phyloP scores from a whole-genome alignment of 2,888 invertebrate genomes.

The Ornithoptera alexandrae region DNA sequence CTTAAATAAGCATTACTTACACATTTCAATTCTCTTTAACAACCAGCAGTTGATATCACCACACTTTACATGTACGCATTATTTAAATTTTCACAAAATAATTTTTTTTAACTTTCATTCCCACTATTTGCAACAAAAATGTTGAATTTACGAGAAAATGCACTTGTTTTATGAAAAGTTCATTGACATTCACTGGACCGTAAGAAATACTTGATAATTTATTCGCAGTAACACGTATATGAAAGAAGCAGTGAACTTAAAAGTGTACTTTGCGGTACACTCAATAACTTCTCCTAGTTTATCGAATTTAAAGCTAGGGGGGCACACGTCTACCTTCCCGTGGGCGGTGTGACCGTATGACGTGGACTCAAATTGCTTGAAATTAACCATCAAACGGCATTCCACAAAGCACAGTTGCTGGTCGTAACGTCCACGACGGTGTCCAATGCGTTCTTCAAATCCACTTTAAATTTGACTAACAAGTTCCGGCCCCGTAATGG shows the following conservation, averaged over 20 bases:
- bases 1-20: slow-evolving; percentile 46
- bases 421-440: slow-evolving; percentile 35
- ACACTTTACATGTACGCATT: slow-evolving; percentile 6
- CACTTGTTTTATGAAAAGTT: slow-evolving; percentile 34
- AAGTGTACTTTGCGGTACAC: slow-evolving; percentile 51
- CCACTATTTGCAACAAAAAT: slow-evolving; percentile 3
- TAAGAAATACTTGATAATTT: slow-evolving; percentile 34
- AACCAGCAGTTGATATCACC: slow-evolving; percentile 7
- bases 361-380: slow-evolving; percentile 54
- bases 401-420: slow-evolving; percentile 34
- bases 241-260: slow-evolving; percentile 43
- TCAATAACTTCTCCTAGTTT: slow-evolving; percentile 51
- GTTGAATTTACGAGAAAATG: slow-evolving; percentile 42
- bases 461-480: slow-evolving; percentile 31
- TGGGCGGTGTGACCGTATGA: slow-evolving; percentile 73
- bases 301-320: slow-evolving; percentile 46
- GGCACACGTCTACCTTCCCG: slow-evolving; percentile 68
- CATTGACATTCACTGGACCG: slow-evolving; percentile 38
- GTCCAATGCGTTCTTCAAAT: slow-evolving; percentile 55
- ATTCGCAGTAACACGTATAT: slow-evolving; percentile 23
- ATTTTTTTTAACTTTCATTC: slow-evolving; percentile 1
- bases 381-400: slow-evolving; percentile 59
- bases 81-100: slow-evolving; percentile 16
- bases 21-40: slow-evolving; percentile 52
- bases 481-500: slow-evolving; percentile 43